A percentile compares a stretch with the other conserved stretches of the same genome.
phyloP scores from a whole-genome alignment of 2,797 vertebrate species.

The Centroberyx gerrardi region DNA sequence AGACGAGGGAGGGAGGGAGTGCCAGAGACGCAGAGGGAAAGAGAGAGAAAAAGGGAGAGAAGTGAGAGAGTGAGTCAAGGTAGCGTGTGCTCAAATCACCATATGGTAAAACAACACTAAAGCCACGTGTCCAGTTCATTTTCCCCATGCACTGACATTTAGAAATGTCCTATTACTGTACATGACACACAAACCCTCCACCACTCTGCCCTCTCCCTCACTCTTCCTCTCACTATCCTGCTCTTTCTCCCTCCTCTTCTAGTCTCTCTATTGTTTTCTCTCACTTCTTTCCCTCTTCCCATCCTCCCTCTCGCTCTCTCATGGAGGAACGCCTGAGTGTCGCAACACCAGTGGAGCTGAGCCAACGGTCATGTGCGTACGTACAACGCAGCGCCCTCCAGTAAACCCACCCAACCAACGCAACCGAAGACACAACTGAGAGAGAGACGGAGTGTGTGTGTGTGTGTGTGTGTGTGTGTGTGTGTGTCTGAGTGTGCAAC shows the following conservation, averaged over 20 bases:
- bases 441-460: neutral
- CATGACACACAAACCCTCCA: neutral
- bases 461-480: neutral
- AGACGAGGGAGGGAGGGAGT: slow-evolving; percentile 10
- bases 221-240: neutral
- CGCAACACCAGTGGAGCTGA: slow-evolving; percentile 19
- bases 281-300: neutral
- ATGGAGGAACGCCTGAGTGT: slow-evolving; percentile 5
- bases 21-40: slow-evolving; percentile 1
- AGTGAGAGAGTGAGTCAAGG: slow-evolving; percentile 5
- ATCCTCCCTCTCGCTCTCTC: neutral
- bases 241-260: neutral
- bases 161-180: too few relatives aligned
- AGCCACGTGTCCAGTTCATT: too few relatives aligned
- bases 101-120: slow-evolving; percentile 3
- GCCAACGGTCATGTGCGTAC: neutral
- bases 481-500: neutral
- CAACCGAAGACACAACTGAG: neutral
- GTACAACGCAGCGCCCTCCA: neutral
- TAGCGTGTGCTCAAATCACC: neutral
- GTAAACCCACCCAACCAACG: neutral
- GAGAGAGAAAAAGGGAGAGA: neutral
- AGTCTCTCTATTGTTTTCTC: neutral
- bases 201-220: neutral
- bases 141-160: too few relatives aligned